Evolutionary conservation across 2,888 invertebrate genomes (phyloP).

Genomic region (Apotomis capreana): DNA sequence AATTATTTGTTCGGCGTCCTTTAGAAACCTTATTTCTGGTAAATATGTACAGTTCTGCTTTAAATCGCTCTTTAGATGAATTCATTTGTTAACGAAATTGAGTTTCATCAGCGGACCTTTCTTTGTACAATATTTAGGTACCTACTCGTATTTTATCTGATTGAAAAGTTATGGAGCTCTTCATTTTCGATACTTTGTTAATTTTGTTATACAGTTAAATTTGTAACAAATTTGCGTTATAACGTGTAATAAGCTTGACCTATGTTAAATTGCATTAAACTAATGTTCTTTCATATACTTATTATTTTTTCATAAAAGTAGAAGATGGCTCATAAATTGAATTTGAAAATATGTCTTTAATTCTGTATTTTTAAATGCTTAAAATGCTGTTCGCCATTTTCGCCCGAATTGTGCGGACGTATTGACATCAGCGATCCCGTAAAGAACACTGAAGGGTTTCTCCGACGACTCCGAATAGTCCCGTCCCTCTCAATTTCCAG

Average conservation of each 20-base stretch:
- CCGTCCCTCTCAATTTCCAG: too few relatives aligned
- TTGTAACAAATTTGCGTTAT: slow-evolving; percentile 1
- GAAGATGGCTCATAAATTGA: too few relatives aligned
- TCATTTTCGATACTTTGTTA: not conserved
- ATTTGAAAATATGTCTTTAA: too few relatives aligned
- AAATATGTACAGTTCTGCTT: slow-evolving; percentile 16
- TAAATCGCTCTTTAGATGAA: not conserved
- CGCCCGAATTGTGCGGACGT: too few relatives aligned
- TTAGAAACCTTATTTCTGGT: slow-evolving; percentile 21
- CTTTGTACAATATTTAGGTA: not conserved
- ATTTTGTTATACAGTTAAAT: not conserved
- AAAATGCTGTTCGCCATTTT: too few relatives aligned
- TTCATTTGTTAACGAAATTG: slow-evolving; percentile 20
- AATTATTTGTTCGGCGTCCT: slow-evolving; percentile 27
- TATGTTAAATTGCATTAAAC: too few relatives aligned
- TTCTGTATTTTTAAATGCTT: too few relatives aligned
- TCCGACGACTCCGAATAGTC: too few relatives aligned
- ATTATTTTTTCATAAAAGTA: too few relatives aligned
- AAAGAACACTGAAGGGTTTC: too few relatives aligned
- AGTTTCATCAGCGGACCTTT: slow-evolving; percentile 24
- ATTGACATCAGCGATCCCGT: too few relatives aligned
- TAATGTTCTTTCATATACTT: too few relatives aligned
- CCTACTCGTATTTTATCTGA: slow-evolving; percentile 19
- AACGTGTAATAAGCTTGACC: not conserved
- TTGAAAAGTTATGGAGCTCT: slow-evolving; percentile 10